Percentiles rank a stretch among this genome's conserved stretches.
phyloP scores from a whole-genome alignment of 2,113 vertebrate species.

The Climacteris rufus region DNA sequence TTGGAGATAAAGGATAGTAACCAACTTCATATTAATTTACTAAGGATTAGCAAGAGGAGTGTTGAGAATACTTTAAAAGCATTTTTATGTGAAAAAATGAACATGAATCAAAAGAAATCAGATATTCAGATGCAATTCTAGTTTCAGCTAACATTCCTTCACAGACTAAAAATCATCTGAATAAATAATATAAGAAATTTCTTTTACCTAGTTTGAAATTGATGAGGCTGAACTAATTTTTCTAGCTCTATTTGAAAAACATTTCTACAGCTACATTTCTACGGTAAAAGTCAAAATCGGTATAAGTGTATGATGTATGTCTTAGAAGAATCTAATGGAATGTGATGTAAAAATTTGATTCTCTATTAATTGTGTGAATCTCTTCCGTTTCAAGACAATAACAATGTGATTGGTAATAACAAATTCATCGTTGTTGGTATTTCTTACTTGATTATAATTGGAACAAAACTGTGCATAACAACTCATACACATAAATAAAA shows the following conservation, averaged over 20 bases:
- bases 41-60: neutral
- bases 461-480: neutral
- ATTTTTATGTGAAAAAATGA: neutral
- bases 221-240: neutral
- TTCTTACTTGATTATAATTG: neutral
- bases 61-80: neutral
- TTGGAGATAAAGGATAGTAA: neutral
- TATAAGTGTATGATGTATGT: neutral
- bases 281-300: neutral
- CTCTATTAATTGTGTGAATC: neutral
- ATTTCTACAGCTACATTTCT: neutral
- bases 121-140: neutral
- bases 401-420: neutral
- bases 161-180: neutral
- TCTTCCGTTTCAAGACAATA: neutral
- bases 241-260: neutral
- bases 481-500: neutral
- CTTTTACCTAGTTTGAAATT: neutral
- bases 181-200: neutral
- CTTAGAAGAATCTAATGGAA: neutral
- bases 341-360: neutral
- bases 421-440: neutral
- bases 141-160: neutral
- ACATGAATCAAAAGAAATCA: neutral
- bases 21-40: conserved; percentile 18